Conservation (phyloP, 2,797 vertebrate genomes). For the Echeneis naucrates region DNA sequence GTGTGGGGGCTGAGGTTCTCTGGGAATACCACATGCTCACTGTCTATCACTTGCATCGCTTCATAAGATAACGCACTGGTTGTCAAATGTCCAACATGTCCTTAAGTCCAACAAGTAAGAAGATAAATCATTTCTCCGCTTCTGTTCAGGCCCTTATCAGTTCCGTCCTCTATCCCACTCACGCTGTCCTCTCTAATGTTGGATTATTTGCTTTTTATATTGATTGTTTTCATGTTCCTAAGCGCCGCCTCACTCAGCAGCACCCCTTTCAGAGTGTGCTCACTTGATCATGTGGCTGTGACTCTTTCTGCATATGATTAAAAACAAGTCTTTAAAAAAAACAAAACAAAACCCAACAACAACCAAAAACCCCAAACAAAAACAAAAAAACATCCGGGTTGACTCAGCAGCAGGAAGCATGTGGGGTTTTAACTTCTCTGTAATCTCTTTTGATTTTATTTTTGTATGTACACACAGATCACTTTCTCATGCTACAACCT, state of each 20-base stretch:
- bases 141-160: slow-evolving; percentile 20
- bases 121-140: slow-evolving; percentile 13
- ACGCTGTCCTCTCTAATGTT: slow-evolving; percentile 52
- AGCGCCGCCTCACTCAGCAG: slow-evolving; percentile 17
- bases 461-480: slow-evolving; percentile 28
- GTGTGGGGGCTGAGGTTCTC: slow-evolving; percentile 28
- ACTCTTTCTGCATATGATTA: slow-evolving; percentile 6
- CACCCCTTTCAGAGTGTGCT: slow-evolving; percentile 6
- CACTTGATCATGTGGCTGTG: slow-evolving; percentile 38
- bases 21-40: slow-evolving; percentile 2
- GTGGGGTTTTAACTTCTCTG: slow-evolving; percentile 18
- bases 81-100: too few species aligned
- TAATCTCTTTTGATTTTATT: slow-evolving; percentile 52
- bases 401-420: slow-evolving; percentile 27
- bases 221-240: slow-evolving; percentile 42
- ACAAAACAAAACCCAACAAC: too few species aligned
- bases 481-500: slow-evolving; percentile 36
- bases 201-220: slow-evolving; percentile 25
- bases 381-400: not conserved
- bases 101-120: not conserved
- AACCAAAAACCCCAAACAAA: too few species aligned
- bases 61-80: not conserved
- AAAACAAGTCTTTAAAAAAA: not conserved
- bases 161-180: slow-evolving; percentile 53
- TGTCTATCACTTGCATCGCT: slow-evolving; percentile 2